Percentiles rank a stretch among this genome's conserved stretches.
Evolutionary conservation across 2,113 vertebrate genomes (phyloP).

Genomic region (Daboia siamensis): DNA sequence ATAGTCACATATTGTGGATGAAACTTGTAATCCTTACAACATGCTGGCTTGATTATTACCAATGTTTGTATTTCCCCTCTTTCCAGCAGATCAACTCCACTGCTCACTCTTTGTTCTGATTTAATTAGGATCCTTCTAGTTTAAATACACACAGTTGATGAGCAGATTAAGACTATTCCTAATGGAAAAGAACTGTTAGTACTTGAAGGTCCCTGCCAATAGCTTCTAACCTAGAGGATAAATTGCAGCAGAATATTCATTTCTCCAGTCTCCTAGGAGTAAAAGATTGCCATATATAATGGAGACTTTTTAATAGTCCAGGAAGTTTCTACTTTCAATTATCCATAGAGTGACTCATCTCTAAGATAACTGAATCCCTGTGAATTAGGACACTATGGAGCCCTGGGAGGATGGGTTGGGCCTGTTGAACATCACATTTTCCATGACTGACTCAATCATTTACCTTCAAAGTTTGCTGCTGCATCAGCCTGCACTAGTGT

Average conservation of each 20-base stretch:
- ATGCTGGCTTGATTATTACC: neutral
- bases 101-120: neutral
- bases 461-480: neutral
- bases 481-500: neutral
- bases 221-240: neutral
- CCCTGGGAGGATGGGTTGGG: neutral
- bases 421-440: neutral
- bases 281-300: neutral
- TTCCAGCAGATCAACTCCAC: neutral
- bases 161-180: neutral
- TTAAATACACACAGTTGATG: neutral
- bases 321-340: neutral
- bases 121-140: neutral
- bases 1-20: neutral
- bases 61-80: slow-evolving; percentile 8
- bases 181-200: neutral
- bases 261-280: neutral
- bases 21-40: neutral
- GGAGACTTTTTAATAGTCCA: neutral
- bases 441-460: neutral
- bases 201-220: neutral
- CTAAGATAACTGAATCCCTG: neutral
- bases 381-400: neutral
- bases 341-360: neutral
- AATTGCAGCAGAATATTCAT: neutral